Evolutionary conservation across 2,113 vertebrate species (phyloP).

Genomic region (Hyperoodon ampullatus): DNA sequence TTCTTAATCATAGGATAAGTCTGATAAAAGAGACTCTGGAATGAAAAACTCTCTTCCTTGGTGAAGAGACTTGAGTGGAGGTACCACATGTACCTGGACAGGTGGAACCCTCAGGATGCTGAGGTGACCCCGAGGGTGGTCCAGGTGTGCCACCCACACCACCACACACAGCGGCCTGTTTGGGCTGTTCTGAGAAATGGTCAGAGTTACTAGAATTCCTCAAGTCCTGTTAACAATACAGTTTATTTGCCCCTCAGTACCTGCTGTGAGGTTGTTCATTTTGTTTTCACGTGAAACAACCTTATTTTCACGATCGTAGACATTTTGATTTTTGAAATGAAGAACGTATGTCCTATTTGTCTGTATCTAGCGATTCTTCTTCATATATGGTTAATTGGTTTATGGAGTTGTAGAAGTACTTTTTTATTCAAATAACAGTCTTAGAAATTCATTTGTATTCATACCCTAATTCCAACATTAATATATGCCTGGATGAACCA

Average conservation of each 20-base stretch:
- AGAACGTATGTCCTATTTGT: neutral
- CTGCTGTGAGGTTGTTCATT: neutral
- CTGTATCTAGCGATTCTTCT: neutral
- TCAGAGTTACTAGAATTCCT: neutral
- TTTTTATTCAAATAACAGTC: neutral
- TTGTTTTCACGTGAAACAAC: neutral
- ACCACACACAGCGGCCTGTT: accelerated
- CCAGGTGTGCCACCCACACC: accelerated
- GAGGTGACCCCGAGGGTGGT: too few species aligned
- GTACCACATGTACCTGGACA: too few species aligned
- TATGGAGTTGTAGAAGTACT: neutral
- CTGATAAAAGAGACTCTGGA: neutral
- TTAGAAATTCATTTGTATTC: neutral
- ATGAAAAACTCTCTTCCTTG: neutral
- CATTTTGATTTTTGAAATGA: neutral
- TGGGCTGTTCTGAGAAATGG: neutral
- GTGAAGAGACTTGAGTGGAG: neutral
- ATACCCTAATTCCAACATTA: neutral
- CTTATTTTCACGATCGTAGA: neutral
- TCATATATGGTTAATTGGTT: neutral
- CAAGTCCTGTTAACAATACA: neutral
- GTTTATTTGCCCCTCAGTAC: neutral
- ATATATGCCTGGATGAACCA: neutral
- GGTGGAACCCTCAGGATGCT: accelerated
- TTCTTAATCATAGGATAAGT: neutral